These are phyloP conservation scores for Brachyalestes nurse DNA, from an alignment of 2,797 vertebrate genomes.

Conservation along the genomic window DNA sequence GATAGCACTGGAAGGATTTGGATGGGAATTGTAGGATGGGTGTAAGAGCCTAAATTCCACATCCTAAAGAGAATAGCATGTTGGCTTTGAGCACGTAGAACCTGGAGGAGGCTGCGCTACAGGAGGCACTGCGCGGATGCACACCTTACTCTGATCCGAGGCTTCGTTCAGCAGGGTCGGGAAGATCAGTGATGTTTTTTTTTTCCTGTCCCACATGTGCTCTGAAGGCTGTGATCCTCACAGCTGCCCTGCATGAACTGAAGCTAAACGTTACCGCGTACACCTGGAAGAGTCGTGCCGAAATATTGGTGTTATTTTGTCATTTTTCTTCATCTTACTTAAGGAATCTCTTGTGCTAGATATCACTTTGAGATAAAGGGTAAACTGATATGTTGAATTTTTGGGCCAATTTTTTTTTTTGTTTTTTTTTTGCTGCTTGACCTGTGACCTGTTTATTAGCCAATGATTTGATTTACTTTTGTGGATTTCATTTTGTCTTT, in stretches of 20 bases:
- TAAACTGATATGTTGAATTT: constrained; percentile 59
- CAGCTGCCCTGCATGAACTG: constrained; percentile 51
- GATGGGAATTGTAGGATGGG: constrained; percentile 61
- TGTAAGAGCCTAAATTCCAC: constrained; percentile 64
- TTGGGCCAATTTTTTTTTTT: constrained; percentile 70
- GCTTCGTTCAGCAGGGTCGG: constrained; percentile 36
- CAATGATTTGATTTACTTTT: constrained; percentile 63
- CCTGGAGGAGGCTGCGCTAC: constrained; percentile 64
- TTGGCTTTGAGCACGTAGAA: constrained; percentile 83
- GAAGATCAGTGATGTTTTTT: constrained; percentile 55
- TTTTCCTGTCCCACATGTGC: constrained; percentile 42
- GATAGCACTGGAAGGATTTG: constrained; percentile 68
- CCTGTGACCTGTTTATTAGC: constrained; percentile 60
- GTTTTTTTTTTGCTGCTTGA: constrained; percentile 70
- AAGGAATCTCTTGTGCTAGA: constrained; percentile 67
- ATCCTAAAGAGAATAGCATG: constrained; percentile 77
- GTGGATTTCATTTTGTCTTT: constrained; percentile 56
- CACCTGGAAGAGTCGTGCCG: constrained; percentile 58
- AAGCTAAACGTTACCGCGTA: constrained; percentile 56
- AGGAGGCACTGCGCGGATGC: constrained; percentile 59
- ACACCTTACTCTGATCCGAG: constrained; percentile 54
- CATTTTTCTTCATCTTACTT: constrained; percentile 73
- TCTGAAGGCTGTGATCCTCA: constrained; percentile 53
- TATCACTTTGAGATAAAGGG: constrained; percentile 60
- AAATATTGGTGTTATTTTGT: constrained; percentile 60